Percentiles rank a stretch among this genome's conserved stretches.
phyloP scores from a whole-genome alignment of 2,888 invertebrate genomes.

The Pristionchus entomophagus region DNA sequence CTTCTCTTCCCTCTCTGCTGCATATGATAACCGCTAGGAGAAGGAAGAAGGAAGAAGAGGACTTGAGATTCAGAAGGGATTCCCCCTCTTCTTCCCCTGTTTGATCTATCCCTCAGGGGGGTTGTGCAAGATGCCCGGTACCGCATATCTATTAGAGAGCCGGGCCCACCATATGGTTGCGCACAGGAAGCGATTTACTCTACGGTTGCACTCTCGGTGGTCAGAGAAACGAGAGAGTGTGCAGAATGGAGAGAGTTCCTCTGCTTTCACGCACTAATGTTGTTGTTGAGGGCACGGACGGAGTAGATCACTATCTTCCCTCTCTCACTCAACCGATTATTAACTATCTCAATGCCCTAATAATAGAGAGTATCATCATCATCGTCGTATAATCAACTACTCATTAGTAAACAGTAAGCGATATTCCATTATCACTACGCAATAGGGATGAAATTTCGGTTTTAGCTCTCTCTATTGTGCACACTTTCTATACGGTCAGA shows the following conservation, averaged over 20 bases:
- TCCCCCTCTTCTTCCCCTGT: neutral
- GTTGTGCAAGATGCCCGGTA: neutral
- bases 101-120: neutral
- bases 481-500: no score
- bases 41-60: neutral
- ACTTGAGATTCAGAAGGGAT: neutral
- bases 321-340: neutral
- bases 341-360: neutral
- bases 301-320: constrained; percentile 22
- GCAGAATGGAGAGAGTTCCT: neutral
- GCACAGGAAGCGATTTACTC: neutral
- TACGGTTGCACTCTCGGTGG: neutral
- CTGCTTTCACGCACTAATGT: constrained; percentile 1
- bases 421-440: neutral
- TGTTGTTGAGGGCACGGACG: neutral
- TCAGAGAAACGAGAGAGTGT: neutral
- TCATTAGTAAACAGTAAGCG: neutral
- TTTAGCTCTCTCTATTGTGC: no score
- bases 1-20: constrained; percentile 23
- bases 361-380: neutral
- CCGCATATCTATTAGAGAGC: constrained; percentile 1
- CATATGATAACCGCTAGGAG: constrained; percentile 19
- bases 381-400: neutral
- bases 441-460: no score
- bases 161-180: constrained; percentile 8